Evolutionary conservation across 2,797 vertebrate species (phyloP).

Genomic region (Halcyon badia): DNA sequence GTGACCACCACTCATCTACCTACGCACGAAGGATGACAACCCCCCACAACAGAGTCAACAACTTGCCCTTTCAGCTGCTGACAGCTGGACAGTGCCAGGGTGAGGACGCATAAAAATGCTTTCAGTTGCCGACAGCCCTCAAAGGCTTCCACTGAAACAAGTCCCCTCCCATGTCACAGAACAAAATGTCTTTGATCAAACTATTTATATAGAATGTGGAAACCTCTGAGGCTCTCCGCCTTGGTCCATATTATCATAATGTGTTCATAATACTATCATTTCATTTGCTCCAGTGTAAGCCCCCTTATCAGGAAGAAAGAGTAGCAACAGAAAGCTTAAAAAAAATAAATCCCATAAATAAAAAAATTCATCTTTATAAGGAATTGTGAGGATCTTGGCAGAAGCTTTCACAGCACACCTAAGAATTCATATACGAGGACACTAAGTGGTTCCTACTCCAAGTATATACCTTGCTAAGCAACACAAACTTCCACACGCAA

Average conservation of each 20-base stretch:
- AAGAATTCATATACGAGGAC: neutral
- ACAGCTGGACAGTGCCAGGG: neutral
- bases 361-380: neutral
- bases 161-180: fast-evolving
- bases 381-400: neutral
- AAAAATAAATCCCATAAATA: neutral
- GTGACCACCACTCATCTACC: neutral
- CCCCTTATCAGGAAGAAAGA: neutral
- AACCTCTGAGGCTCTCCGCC: neutral
- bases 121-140: neutral
- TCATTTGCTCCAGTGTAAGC: neutral
- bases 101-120: neutral
- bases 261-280: neutral
- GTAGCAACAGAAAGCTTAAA: neutral
- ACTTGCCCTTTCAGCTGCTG: neutral
- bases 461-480: neutral
- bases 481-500: neutral
- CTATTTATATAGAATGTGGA: fast-evolving
- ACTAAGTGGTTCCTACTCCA: fast-evolving
- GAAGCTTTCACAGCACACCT: neutral
- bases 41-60: neutral
- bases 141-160: neutral
- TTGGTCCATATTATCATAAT: neutral
- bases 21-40: neutral
- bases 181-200: neutral